Conservation (phyloP, 1,140 invertebrate species). For the Oryctes rhinoceros region DNA sequence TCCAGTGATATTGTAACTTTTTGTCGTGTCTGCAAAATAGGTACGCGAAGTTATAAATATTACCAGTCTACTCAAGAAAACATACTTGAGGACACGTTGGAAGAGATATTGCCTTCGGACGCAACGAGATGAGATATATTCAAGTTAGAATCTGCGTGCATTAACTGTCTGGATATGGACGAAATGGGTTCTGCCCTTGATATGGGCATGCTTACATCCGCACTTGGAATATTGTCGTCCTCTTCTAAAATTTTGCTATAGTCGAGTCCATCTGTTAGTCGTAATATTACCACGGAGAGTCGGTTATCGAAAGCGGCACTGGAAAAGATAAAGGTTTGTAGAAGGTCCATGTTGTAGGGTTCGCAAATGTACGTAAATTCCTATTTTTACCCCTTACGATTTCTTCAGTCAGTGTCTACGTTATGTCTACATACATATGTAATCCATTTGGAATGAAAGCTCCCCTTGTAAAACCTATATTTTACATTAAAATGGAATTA, state of each 20-base stretch:
- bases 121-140: conserved; percentile 64
- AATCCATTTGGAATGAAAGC: no score
- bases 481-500: no score
- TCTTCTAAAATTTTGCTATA: conserved; percentile 69
- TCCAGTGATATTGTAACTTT: not conserved
- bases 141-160: conserved; percentile 74
- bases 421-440: no score
- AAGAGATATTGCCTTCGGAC: conserved; percentile 44
- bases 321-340: conserved; percentile 47
- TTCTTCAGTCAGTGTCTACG: no score
- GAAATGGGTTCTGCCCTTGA: conserved; percentile 47
- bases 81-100: conserved; percentile 33
- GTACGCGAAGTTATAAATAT: not conserved
- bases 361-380: no score
- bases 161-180: conserved; percentile 61
- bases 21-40: not conserved
- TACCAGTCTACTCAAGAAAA: not conserved
- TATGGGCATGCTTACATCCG: conserved; percentile 58
- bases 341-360: not conserved
- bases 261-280: conserved; percentile 84
- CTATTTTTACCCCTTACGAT: no score
- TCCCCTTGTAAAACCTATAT: no score
- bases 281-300: conserved; percentile 86
- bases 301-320: conserved; percentile 94
- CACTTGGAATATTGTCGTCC: conserved; percentile 59